Conservation (phyloP, 2,888 invertebrate species). For the Cerastis leucographa region DNA sequence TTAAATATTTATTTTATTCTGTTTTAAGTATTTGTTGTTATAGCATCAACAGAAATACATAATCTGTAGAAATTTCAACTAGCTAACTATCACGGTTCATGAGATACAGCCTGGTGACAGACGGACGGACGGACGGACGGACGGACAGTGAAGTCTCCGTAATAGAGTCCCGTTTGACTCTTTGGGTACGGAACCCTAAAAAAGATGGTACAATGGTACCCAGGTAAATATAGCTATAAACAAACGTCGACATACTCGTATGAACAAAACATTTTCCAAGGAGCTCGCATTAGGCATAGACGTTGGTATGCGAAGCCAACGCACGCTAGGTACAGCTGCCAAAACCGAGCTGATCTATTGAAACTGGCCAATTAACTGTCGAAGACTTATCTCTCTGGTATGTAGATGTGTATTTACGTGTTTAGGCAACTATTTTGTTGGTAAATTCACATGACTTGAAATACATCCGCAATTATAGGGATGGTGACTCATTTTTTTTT, state of each 20-base stretch:
- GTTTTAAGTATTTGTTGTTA: no score
- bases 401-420: neutral
- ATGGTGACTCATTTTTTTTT: no score
- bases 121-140: no score
- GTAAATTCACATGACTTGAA: slow-evolving; percentile 21
- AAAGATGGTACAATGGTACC: no score
- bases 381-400: slow-evolving; percentile 40
- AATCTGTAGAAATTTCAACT: no score
- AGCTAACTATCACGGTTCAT: no score
- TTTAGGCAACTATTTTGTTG: slow-evolving; percentile 22
- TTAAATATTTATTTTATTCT: no score
- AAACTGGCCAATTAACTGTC: slow-evolving; percentile 46
- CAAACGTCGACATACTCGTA: neutral
- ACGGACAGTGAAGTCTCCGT: no score
- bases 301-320: slow-evolving; percentile 40
- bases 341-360: slow-evolving; percentile 43
- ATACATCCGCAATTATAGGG: neutral
- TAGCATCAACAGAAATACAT: no score
- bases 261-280: slow-evolving; percentile 24
- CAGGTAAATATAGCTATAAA: neutral
- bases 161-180: no score
- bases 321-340: slow-evolving; percentile 27
- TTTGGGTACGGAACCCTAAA: no score
- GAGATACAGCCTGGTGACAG: no score
- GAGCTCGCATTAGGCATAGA: slow-evolving; percentile 29